A percentile compares a stretch with the other conserved stretches of the same genome.
These are phyloP conservation scores for Rhinichthys osculus DNA, from an alignment of 2,797 vertebrate genomes.

Conservation along the genomic window DNA sequence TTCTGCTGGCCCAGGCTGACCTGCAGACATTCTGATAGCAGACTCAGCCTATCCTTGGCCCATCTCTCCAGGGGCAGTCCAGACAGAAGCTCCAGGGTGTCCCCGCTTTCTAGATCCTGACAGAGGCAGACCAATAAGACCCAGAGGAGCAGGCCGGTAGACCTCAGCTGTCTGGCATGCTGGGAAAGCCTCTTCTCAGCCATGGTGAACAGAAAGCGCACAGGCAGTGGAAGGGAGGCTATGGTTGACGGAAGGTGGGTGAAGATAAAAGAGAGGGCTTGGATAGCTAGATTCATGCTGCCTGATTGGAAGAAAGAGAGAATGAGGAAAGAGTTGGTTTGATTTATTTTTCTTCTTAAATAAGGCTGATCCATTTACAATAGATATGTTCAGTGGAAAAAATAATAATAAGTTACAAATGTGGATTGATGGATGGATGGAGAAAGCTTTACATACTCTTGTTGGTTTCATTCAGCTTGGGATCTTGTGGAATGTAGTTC, in stretches of 20 bases:
- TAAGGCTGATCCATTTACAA: neutral
- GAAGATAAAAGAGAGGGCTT: conserved; percentile 91
- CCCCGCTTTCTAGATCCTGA: conserved; percentile 86
- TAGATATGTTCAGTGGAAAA: neutral
- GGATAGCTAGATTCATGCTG: conserved; percentile 80
- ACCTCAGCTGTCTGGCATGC: conserved; percentile 84
- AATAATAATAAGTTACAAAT: neutral
- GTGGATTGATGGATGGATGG: neutral
- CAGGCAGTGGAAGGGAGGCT: conserved; percentile 87
- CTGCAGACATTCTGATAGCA: conserved; percentile 89
- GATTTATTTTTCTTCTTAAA: neutral
- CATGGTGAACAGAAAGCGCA: conserved; percentile 91
- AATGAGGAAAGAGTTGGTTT: neutral
- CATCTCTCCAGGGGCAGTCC: conserved; percentile 82
- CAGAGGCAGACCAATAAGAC: conserved; percentile 87
- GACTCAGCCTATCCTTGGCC: conserved; percentile 84
- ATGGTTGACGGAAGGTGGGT: conserved; percentile 90
- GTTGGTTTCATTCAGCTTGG: conserved; percentile 72
- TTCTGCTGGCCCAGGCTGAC: conserved; percentile 83
- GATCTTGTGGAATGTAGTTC: conserved; percentile 82
- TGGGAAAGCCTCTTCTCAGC: conserved; percentile 90
- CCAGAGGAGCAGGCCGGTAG: conserved; percentile 89
- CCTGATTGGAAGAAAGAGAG: conserved; percentile 71
- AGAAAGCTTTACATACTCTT: conserved; percentile 77
- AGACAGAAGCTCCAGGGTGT: conserved; percentile 83